Evolutionary conservation across 2,888 invertebrate genomes (phyloP), one percentile per base, ranked within the genome.

Genomic region (Achlya flavicornis): DNA sequence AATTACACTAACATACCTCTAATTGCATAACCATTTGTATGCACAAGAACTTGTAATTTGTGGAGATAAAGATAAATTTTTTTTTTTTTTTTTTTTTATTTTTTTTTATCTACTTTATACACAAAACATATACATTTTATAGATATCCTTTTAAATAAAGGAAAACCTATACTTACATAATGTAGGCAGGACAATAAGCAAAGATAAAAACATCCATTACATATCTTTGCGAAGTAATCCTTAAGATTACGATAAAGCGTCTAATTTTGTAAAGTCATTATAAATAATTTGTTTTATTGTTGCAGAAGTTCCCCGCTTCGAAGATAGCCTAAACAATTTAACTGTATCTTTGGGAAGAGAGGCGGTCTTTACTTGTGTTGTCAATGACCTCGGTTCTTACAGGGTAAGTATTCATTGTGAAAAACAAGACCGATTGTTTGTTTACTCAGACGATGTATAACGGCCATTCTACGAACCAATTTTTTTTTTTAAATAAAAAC

Each of bases 281-380:
- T 73, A 73, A 73, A 73, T 76, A 75, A 72, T 74, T 72, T 71
- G 70, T 73, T 66, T 75, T 63, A 63, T 89, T 90, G 86, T 92
- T 92, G 62, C 88, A 94, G 94, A 94, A 80, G 86, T 94, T 88
- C 97, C 97, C 78, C 96, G 96, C 88, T 97, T 97, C 88, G 95
- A 96, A 84, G 96, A 96, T 88, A 96, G 96, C 79, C 92, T 97
- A 89, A 96, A 96, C 93, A 97, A 97, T 94, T 94, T 97, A 88
- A 97, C 97, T 69, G 96, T 97, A 73, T 95, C 97, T 71, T 95
- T 96, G 89, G 97, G 97, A 73, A 94, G 97, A 85, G 97, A 97
- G 87, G 97, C 97, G 74, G 96, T 96, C 76, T 97, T 97, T 93
- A 97, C 97, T 83, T 97, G 97, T 86, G 96, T 97, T 83, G 97